phyloP scores from a whole-genome alignment of 2,797 vertebrate genomes.

The Enteromius viviparus region DNA sequence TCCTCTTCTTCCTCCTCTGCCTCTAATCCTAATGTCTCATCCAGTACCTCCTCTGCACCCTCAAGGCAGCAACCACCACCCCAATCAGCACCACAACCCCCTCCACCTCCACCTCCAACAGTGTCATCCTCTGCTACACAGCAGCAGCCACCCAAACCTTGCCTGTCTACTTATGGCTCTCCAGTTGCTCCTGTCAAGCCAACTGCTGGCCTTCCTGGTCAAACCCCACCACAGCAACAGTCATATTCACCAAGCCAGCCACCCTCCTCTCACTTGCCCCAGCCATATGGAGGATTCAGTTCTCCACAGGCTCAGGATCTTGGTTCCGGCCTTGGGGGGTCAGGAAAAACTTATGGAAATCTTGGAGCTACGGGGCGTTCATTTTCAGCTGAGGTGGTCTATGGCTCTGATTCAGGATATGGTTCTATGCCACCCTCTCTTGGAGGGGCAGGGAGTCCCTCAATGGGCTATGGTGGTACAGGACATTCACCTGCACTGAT shows the following conservation, averaged over 20 bases:
- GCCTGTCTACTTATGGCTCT: conserved; percentile 73
- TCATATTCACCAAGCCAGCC: conserved; percentile 78
- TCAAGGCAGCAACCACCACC: conserved; percentile 78
- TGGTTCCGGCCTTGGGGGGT: conserved; percentile 69
- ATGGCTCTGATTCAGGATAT: conserved; percentile 75
- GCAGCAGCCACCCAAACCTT: conserved; percentile 74
- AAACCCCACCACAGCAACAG: conserved; percentile 77
- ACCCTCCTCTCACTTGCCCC: conserved; percentile 73
- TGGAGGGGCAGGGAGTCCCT: conserved; percentile 82
- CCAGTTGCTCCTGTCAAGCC: conserved; percentile 79
- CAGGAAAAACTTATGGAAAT: conserved; percentile 67
- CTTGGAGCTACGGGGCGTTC: conserved; percentile 71
- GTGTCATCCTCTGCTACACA: conserved; percentile 70
- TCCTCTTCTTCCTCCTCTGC: conserved; percentile 79
- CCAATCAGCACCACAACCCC: conserved; percentile 74
- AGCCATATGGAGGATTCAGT: conserved; percentile 80
- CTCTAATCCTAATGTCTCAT: conserved; percentile 68
- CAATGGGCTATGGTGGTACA: conserved; percentile 80
- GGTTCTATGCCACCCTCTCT: conserved; percentile 71
- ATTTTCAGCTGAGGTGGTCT: conserved; percentile 76
- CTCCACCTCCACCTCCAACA: conserved; percentile 69
- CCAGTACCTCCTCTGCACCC: conserved; percentile 69
- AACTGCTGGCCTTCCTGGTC: conserved; percentile 77
- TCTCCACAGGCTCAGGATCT: conserved; percentile 84
- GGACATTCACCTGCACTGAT: conserved; percentile 83